Evolutionary conservation across 2,113 vertebrate species (phyloP), one percentile per base, ranked within the genome.

Genomic region (Phycodurus eques): DNA sequence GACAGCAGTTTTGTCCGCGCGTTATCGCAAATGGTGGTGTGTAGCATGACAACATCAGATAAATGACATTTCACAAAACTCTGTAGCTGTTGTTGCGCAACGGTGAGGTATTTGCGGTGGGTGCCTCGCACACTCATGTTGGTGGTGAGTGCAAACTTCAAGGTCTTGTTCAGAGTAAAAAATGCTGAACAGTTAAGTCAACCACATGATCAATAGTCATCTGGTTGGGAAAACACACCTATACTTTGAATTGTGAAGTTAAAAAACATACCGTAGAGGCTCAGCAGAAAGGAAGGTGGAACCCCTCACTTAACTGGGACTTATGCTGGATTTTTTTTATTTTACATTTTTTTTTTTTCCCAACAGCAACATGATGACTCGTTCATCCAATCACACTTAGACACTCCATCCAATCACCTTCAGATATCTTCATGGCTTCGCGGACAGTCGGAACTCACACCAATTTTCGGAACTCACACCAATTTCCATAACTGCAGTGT

Each of bases 131-230:
- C 27, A 27, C 74, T 75, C 76, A 75, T 82, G 79, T 77, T 74
- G 83, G 73, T 65, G 51, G 73, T 61, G 68, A 67, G 31, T 35
- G 68, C 69, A 80, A 71, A 80, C 70, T 49, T 72, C 69, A 72
- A 75, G 62, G 49, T 84, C 85, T 87, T 88, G 83, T 83, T 87
- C 88, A 82, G 85, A 88, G 74, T 39, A 77, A 82, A 71, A 83
- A 78, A 85, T 51, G 76, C 80, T 78, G 14, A 73, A 76, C 10
- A 82, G 72, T 77, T 82, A 80, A 57, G 77, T 33, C 4, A 47
- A 71, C 69, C 56, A 68, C 43, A 42, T 54, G 66, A 65, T 39
- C 20, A 61, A 44, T 65, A 2, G 13, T 22, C 42, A 65, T 63
- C 57, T 51, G 46, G 20, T 67, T 51, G 57, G 49, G 27, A 56